Evolutionary conservation across 2,113 vertebrate species (phyloP).

Genomic region (Microcebus lehilahytsara): DNA sequence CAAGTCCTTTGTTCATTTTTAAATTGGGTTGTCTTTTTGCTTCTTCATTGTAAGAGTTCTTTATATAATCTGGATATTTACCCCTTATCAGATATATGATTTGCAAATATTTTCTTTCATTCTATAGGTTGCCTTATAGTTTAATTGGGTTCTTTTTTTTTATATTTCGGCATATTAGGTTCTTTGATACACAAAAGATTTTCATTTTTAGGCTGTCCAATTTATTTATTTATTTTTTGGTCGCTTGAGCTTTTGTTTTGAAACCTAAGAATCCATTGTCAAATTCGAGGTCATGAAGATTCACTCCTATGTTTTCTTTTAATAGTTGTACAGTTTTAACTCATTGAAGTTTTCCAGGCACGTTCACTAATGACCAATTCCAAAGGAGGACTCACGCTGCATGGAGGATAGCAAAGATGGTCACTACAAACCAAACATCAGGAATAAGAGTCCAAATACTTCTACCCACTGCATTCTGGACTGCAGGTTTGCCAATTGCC

Average conservation of each 20-base stretch:
- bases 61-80: not conserved
- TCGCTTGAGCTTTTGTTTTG: not conserved
- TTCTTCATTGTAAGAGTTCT: not conserved
- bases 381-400: not conserved
- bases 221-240: not conserved
- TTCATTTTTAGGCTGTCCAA: not conserved
- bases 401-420: not conserved
- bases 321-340: not conserved
- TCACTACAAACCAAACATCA: not conserved
- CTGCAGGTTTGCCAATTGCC: not conserved
- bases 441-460: not conserved
- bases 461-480: not conserved
- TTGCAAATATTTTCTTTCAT: not conserved
- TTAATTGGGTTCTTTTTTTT: not conserved
- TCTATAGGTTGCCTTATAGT: not conserved
- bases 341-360: not conserved
- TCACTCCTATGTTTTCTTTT: not conserved
- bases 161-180: too few relatives aligned
- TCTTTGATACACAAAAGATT: not conserved
- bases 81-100: not conserved
- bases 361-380: not conserved
- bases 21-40: not conserved
- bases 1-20: not conserved
- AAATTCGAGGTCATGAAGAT: not conserved
- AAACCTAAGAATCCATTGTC: not conserved